Base-by-base conservation (phyloP, 2,113 vertebrate genomes). In the Hippocampus comes region DNA sequence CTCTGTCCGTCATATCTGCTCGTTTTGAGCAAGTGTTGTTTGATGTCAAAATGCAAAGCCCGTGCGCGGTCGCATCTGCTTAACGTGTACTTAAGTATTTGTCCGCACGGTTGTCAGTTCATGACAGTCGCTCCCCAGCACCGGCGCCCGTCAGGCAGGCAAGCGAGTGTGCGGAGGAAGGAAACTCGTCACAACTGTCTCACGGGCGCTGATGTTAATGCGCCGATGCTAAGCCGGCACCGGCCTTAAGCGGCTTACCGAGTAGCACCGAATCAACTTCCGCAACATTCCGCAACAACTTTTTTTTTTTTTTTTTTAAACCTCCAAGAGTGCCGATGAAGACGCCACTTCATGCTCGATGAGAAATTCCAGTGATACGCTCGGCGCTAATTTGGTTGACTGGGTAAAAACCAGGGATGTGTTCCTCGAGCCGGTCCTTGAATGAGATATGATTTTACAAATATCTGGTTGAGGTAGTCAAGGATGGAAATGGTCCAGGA, bases 181-280 rank as follows among this genome's bases (percentile, higher is more conserved):
- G 89, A 82, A 90, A 84, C 83, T 89, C 86, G 88, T 93, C 90
- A 91, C 87, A 84, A 83, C 90, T 89, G 91, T 92, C 92, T 91
- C 87, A 84, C 82, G 75, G 88, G 87, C 80, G 87, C 80, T 90
- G 88, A 92, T 90, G 90, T 88, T 92, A 93, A 92, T 92, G 91
- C 91, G 90, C 87, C 91, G 90, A 87, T 88, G 89, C 89, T 93
- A 93, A 93, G 91, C 90, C 91, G 89, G 86, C 90, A 91, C 89
- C 89, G 79, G 90, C 88, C 79, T 89, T 93, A 94, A 94, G 93
- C 89, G 87, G 91, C 93, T 94, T 93, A 93, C 82, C 88, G 89
- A 92, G 87, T 88, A 84, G 81, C 86, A 83, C 82, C 84, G 90
- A 93, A 91, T 92, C 91, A 93, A 93, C 90, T 91, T 92, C 87